These are phyloP conservation scores for Orbicella faveolata DNA, from an alignment of 64 coral and sea anemone genomes.

Conservation along the genomic window DNA sequence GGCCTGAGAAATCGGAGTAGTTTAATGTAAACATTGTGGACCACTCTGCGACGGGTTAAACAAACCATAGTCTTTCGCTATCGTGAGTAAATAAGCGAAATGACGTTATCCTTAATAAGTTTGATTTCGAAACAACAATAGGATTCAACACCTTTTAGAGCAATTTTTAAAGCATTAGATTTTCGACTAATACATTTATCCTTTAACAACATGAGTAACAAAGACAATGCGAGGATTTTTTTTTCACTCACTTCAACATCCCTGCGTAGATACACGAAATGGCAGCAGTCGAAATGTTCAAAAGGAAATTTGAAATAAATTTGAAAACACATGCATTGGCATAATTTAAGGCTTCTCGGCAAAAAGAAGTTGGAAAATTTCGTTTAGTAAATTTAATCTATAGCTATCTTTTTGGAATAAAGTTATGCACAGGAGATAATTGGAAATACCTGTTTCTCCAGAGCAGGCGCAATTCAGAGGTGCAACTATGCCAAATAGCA, in stretches of 20 bases:
- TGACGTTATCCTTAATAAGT: background rate
- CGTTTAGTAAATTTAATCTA: background rate
- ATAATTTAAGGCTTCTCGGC: too few relatives aligned
- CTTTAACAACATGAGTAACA: background rate
- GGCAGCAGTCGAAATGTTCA: background rate
- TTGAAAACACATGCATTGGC: too few relatives aligned
- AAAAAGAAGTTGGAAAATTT: too few relatives aligned
- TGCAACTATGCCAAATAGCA: background rate
- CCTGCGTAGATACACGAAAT: background rate
- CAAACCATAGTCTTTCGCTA: background rate
- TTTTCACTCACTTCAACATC: background rate
- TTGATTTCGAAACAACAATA: background rate
- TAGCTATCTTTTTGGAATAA: background rate
- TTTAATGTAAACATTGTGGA: background rate
- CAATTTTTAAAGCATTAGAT: background rate
- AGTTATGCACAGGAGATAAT: background rate
- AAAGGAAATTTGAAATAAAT: too few relatives aligned
- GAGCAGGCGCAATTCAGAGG: background rate
- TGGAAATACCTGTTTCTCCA: conserved; percentile 12
- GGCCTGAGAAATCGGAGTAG: background rate
- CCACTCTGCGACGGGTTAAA: background rate
- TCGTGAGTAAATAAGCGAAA: background rate
- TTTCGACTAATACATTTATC: background rate
- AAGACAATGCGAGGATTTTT: background rate
- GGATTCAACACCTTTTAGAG: background rate